Conservation (phyloP, 2,113 vertebrate genomes). For the Oreochromis aureus region DNA sequence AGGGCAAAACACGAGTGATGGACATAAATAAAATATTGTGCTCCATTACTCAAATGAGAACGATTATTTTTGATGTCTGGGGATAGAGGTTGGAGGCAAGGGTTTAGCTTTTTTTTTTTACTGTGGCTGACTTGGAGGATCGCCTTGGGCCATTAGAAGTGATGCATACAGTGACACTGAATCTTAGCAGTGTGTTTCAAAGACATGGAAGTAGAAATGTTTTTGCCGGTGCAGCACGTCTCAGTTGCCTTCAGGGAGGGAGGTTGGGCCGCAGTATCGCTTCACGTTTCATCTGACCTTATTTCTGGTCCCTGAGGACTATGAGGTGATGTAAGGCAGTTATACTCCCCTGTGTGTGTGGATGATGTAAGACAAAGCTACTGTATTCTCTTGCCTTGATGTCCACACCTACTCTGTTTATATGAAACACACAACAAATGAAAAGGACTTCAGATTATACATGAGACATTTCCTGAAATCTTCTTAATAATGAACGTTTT, state of each 20-base stretch:
- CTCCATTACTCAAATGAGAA: background rate
- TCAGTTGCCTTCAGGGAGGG: background rate
- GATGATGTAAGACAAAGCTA: slow-evolving; percentile 25
- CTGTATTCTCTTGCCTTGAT: background rate
- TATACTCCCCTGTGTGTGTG: background rate
- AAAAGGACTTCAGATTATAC: background rate
- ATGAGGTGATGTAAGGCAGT: slow-evolving; percentile 26
- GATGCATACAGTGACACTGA: background rate
- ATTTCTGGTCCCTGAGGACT: slow-evolving; percentile 21
- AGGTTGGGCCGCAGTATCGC: background rate
- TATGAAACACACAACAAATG: background rate
- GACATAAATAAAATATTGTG: background rate
- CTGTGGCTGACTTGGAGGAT: background rate
- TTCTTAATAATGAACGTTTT: background rate
- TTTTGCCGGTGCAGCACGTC: background rate
- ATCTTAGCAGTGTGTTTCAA: background rate
- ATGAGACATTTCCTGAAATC: background rate
- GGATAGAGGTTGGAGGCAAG: background rate
- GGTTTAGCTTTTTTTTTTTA: background rate
- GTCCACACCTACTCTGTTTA: background rate
- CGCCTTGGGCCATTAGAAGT: background rate
- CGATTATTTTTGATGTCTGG: background rate
- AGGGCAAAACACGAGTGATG: background rate
- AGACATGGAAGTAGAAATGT: background rate
- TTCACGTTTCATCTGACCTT: slow-evolving; percentile 40